Evolutionary conservation across 2,888 invertebrate genomes (phyloP).

Genomic region (Archaeoteleia sp.): DNA sequence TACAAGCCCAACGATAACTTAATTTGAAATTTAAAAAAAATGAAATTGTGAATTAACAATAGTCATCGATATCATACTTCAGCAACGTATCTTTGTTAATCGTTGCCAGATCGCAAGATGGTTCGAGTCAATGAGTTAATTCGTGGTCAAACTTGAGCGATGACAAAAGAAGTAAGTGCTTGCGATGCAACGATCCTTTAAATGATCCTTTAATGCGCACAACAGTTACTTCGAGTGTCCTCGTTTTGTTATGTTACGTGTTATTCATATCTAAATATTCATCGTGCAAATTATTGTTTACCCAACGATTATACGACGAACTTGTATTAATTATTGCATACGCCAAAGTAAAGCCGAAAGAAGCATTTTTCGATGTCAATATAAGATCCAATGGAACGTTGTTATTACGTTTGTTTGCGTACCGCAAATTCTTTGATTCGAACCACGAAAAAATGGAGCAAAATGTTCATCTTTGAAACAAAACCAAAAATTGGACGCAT

Average conservation of each 20-base stretch:
- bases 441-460: slow-evolving; percentile 24
- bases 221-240: slow-evolving; percentile 24
- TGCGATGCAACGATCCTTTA: slow-evolving; percentile 26
- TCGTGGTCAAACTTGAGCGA: slow-evolving; percentile 11
- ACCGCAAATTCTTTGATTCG: slow-evolving; percentile 36
- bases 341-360: slow-evolving; percentile 26
- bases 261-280: slow-evolving; percentile 27
- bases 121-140: slow-evolving; percentile 51
- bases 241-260: slow-evolving; percentile 26
- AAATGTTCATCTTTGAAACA: not conserved
- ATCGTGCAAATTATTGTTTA: slow-evolving; percentile 35
- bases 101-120: slow-evolving; percentile 16
- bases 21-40: no score
- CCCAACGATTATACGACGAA: slow-evolving; percentile 7
- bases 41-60: not conserved
- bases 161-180: slow-evolving; percentile 19
- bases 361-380: slow-evolving; percentile 16
- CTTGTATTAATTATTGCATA: slow-evolving; percentile 30
- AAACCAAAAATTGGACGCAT: no score
- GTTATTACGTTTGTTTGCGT: no score
- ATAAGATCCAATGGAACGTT: slow-evolving; percentile 41
- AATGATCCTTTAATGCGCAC: slow-evolving; percentile 11
- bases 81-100: not conserved
- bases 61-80: not conserved
- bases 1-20: no score